Evolutionary conservation across 2,113 vertebrate species (phyloP), one percentile per base, ranked within the genome.

Genomic region (Cyprinodon tularosa): DNA sequence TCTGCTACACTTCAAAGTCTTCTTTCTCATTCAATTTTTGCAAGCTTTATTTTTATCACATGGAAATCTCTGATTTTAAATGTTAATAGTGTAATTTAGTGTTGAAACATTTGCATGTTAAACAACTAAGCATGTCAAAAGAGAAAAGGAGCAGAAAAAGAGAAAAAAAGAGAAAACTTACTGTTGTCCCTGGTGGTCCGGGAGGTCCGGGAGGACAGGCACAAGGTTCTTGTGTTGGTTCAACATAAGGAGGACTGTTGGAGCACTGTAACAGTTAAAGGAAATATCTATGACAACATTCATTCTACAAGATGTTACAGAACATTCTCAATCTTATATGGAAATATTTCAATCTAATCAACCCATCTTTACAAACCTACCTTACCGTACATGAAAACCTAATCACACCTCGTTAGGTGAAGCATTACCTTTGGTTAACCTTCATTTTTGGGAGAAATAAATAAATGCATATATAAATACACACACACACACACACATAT

Each of bases 151-250:
- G 74, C 5, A 4, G 4, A 29, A 63, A 4, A 62, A 10, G 22
- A 17, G 4, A 47, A 42, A 63, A 45, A 57, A 13, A 57, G 9
- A 12, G 67, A 60, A 65, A 63, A 64, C 84, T 82, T 60, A 95
- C 95, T 93, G 97, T 97, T 68, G 90, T 90, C 71, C 98, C 98
- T 78, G 93, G 93, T 66, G 90, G 87, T 91, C 98, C 98, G 83
- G 96, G 93, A 63, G 95, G 92, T 84, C 98, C 98, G 20, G 97
- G 95, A 0, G 96, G 95, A 83, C 98, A 99, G 66, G 93, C 38
- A 83, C 98, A 99, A 6, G 98, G 97, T 72, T 94, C 91, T 70
- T 92, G 84, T 0, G 97, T 97, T 29, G 96, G 93, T 45, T 93
- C 93, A 57, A 81, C 29, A 50, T 97, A 96, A 85, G 96, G 95